Evolutionary conservation across 2,888 invertebrate genomes (phyloP), one percentile per base, ranked within the genome.

Genomic region (Drosophila affinis): DNA sequence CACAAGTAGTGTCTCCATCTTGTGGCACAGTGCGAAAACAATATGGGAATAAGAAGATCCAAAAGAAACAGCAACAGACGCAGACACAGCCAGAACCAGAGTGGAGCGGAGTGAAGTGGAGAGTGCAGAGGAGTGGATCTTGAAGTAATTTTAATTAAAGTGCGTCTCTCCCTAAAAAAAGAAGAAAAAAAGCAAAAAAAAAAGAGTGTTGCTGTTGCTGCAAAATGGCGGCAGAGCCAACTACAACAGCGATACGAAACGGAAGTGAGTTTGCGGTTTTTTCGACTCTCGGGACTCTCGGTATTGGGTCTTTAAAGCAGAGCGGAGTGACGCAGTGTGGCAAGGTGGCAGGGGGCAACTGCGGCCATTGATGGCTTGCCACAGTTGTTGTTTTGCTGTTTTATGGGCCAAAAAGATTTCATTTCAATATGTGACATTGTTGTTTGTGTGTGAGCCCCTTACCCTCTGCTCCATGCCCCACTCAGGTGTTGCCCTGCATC

Each of bases 331-430:
- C 10, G 32, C 34, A 39, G 39, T 27, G 55, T 55, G 57, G 56
- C 48, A 39, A 7, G 0, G 5, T 1, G 0, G 14, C 39, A 2
- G 14, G 34, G 34, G 34, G 34, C 32, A 32, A 6, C 39, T 39
- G 39, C 39, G 14, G 39, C 39, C 39, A 39, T 39, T 39, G 39
- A 14, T 39, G 39, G 39, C 39, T 57, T 68, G 80, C 81, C 88
- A 77, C 87, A 87, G 78, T 88, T 88, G 29, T 5, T 5, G 24
- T 24, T 24, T 88, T 85, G 24, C 24, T 75, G 78, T 84, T 88
- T 88, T 85, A 86, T 89, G 81, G 85, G 79, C 85, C 85, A 89
- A 89, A 80, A 84, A 89, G 82, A 89, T 87, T 88, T 83, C 77
- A 88, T 88, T 89, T 83, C 81, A 81, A 73, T 77, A 67, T 78